Evolutionary conservation across 2,888 invertebrate species (phyloP).

Genomic region (Mantis religiosa): DNA sequence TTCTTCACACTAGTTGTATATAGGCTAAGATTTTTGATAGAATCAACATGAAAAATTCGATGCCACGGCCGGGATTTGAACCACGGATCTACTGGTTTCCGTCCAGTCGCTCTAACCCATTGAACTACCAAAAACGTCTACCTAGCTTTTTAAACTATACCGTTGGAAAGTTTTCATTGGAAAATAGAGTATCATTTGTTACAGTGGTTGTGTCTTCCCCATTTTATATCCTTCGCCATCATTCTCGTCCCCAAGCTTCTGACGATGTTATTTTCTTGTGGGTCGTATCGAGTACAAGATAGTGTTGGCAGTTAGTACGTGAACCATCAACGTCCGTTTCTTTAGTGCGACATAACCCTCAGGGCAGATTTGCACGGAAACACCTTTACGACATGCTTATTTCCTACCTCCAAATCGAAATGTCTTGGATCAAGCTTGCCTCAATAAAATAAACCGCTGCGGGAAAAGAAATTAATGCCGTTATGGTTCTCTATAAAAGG

Average conservation of each 20-base stretch:
- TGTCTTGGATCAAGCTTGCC: conserved; percentile 17
- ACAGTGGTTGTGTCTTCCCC: background rate
- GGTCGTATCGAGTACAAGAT: background rate
- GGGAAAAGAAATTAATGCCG: conserved; percentile 23
- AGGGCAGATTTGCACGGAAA: background rate
- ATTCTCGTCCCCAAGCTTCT: background rate
- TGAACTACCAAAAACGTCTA: too few species aligned
- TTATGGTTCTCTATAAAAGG: conserved; percentile 24
- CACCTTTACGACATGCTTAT: background rate
- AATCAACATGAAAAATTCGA: too few species aligned
- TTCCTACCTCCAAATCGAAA: conserved; percentile 1
- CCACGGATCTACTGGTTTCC: too few species aligned
- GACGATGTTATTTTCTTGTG: background rate
- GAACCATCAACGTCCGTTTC: background rate
- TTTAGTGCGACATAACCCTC: background rate
- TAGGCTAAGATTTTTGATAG: too few species aligned
- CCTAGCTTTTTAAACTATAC: too few species aligned
- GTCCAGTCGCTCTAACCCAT: too few species aligned
- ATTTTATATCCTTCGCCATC: background rate
- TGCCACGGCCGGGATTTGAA: too few species aligned
- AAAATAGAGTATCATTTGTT: background rate
- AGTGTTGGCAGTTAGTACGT: background rate
- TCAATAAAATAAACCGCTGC: conserved; percentile 17
- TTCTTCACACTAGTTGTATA: too few species aligned
- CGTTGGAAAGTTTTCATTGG: background rate